A percentile compares a stretch with the other conserved stretches of the same genome.
Evolutionary conservation across 2,888 invertebrate genomes (phyloP).

Genomic region (Sipunculus nudus): DNA sequence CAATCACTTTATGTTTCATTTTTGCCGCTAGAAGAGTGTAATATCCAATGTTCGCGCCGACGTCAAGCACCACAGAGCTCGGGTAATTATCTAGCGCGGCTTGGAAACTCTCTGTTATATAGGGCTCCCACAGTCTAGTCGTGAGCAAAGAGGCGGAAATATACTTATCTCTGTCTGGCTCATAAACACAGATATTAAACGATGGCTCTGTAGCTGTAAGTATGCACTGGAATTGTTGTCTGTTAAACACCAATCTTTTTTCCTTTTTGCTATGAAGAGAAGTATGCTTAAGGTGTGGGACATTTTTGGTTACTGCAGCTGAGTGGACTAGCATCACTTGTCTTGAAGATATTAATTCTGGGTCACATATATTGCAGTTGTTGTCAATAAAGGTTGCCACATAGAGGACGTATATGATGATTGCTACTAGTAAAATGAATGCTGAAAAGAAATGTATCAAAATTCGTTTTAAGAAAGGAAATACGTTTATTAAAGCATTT

Average conservation of each 20-base stretch:
- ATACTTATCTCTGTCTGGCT: conserved; percentile 44
- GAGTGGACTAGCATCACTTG: too few relatives aligned
- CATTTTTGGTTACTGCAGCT: too few relatives aligned
- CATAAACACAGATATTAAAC: conserved; percentile 50
- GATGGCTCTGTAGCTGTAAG: conserved; percentile 41
- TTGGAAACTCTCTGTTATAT: conserved; percentile 47
- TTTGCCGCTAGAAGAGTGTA: conserved; percentile 55
- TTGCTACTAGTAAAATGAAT: too few relatives aligned
- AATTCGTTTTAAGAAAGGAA: too few relatives aligned
- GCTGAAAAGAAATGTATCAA: too few relatives aligned
- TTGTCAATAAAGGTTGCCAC: too few relatives aligned
- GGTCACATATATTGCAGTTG: too few relatives aligned
- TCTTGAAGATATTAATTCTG: too few relatives aligned
- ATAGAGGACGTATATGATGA: too few relatives aligned
- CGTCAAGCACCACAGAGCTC: conserved; percentile 50
- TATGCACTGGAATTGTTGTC: conserved; percentile 43
- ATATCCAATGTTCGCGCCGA: conserved; percentile 62
- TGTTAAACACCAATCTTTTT: conserved; percentile 1
- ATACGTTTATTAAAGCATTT: too few relatives aligned
- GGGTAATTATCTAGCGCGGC: conserved; percentile 40
- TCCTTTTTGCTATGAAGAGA: too few relatives aligned
- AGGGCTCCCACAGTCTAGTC: conserved; percentile 56
- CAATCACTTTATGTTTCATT: conserved; percentile 53
- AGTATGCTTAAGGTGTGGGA: too few relatives aligned
- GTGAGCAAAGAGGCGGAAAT: conserved; percentile 49